phyloP scores from a whole-genome alignment of 1,140 invertebrate genomes.

The Caenorhabditis tropicalis region DNA sequence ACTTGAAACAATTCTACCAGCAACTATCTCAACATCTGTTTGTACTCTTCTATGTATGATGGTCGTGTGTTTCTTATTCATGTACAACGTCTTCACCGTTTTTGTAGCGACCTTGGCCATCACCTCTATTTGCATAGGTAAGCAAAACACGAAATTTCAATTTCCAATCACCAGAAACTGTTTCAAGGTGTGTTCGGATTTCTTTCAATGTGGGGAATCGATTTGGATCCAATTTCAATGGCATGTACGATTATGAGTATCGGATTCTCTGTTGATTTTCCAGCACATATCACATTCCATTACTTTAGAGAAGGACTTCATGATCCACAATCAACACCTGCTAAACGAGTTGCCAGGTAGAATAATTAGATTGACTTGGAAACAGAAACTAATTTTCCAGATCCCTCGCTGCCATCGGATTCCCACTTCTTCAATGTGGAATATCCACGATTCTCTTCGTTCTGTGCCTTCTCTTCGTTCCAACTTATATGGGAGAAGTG shows the following conservation, averaged over 20 bases:
- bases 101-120: slow-evolving; percentile 72
- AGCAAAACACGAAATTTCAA: background rate
- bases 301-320: slow-evolving; percentile 73
- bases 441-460: slow-evolving; percentile 90
- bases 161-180: background rate
- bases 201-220: slow-evolving; percentile 72
- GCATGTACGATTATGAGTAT: slow-evolving; percentile 74
- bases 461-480: slow-evolving; percentile 83
- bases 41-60: slow-evolving; percentile 73
- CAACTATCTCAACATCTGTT: slow-evolving; percentile 73
- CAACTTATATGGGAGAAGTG: slow-evolving; percentile 85
- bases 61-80: slow-evolving; percentile 73
- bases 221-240: slow-evolving; percentile 74
- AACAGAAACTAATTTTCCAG: background rate
- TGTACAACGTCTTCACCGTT: slow-evolving; percentile 73
- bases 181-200: slow-evolving; percentile 72
- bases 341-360: slow-evolving; percentile 49
- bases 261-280: slow-evolving; percentile 74
- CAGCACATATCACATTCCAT: slow-evolving; percentile 73
- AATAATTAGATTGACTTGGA: background rate
- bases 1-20: slow-evolving; percentile 72
- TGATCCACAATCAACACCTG: slow-evolving; percentile 32
- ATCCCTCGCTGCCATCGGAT: slow-evolving; percentile 83
- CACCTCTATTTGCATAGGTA: slow-evolving; percentile 72
- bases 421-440: slow-evolving; percentile 93